These are phyloP conservation scores for Metopia argyrocephala DNA, from an alignment of 2,888 invertebrate species.

Conservation along the genomic window DNA sequence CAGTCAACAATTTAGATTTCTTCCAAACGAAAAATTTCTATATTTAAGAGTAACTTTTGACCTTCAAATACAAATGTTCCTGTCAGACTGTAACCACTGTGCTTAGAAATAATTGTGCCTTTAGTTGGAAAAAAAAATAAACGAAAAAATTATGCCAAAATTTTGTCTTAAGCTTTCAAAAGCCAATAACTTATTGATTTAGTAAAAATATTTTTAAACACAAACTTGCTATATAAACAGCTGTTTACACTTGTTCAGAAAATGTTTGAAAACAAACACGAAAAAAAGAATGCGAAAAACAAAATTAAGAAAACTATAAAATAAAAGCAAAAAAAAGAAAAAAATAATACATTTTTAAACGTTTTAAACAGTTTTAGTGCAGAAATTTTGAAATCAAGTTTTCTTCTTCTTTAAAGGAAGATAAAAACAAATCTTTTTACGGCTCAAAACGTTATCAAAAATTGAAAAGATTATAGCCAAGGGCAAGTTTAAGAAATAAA, in stretches of 20 bases:
- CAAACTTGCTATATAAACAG: background rate
- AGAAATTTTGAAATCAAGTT: too few species aligned
- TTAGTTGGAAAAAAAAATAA: too few species aligned
- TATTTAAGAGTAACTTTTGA: too few species aligned
- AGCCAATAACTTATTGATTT: slow-evolving; percentile 37
- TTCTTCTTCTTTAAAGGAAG: too few species aligned
- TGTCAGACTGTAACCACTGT: too few species aligned
- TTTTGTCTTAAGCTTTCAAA: background rate
- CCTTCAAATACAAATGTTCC: too few species aligned
- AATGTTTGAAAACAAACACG: background rate
- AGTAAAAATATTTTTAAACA: background rate
- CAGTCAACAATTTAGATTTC: too few species aligned
- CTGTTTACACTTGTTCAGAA: slow-evolving; percentile 5
- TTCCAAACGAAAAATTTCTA: too few species aligned
- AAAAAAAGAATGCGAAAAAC: background rate
- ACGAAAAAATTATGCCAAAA: background rate
- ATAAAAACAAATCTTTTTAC: background rate
- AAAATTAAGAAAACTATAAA: background rate
- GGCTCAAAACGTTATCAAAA: slow-evolving; percentile 23
- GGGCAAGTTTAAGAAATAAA: background rate
- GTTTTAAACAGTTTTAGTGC: too few species aligned
- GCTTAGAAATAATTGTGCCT: too few species aligned
- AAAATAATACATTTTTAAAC: background rate
- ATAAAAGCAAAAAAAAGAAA: background rate
- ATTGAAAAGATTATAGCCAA: slow-evolving; percentile 43